Base-by-base conservation (phyloP, 2,797 vertebrate species). In the Hydrophis major region DNA sequence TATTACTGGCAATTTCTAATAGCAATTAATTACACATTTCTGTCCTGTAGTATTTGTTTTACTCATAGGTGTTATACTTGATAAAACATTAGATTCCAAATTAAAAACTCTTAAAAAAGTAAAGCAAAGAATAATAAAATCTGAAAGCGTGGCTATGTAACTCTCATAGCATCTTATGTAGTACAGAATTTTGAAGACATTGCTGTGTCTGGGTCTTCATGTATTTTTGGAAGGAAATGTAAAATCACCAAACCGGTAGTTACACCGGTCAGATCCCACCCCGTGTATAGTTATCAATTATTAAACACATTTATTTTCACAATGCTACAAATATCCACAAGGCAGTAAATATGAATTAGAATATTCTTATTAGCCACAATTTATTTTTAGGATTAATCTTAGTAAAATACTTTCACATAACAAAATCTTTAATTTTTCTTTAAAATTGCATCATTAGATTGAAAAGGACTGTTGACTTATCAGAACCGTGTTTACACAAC, bases 371-470 rank as follows among this genome's bases (percentile, higher is more conserved):
- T 28, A 92, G 69, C 63, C 92, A 6, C n/a, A 37, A 50, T 22
- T 89, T 55, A 50, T 16, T 27, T 25, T 47, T 90, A 6, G 63
- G 25, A 55, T 83, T 53, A 56, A 55, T 6, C 22, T 61, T 89
- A 59, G 42, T 60, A 32, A 22, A 93, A 14, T 25, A 42, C 25
- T 5, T 0, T 16, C 37, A 7, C 16, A 20, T 93, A 94, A 60
- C 91, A 27, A 92, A 95, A 78, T 88, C 2, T 1, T 0, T 47
- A 8, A 56, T 89, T 78, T 91, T 90, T 86, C 16, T 88, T 66
- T 91, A 28, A 93, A 94, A 95, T 95, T 32, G 4, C 89, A 89
- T 96, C 94, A 60, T 94, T 94, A 94, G 94, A 92, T 92, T 93
- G 96, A 7, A 32, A 74, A 95, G 93, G 92, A 95, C 95, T 93